Base-by-base conservation (phyloP, 2,113 vertebrate genomes). In the Phycodurus eques region DNA sequence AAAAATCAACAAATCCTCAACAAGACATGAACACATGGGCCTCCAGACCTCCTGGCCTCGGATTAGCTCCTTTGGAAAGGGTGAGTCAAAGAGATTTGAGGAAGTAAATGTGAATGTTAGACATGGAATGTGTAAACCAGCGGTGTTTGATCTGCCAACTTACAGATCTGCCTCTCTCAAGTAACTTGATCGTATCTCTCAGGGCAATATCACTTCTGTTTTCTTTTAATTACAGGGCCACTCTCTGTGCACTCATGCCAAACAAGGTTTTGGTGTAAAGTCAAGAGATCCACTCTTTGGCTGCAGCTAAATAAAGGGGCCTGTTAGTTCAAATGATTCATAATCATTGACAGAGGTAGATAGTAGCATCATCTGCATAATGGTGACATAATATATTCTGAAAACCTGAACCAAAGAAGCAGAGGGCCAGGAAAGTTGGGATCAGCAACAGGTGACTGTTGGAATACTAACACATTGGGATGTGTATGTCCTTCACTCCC, bases 171-270 rank as follows among this genome's bases (percentile, higher is more conserved):
- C 82, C 77, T 72, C 71, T 85, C 84, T 89, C 82, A 74, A 81
- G 88, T 88, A 74, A 57, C 85, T 90, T 90, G 86, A 85, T 77
- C 87, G 86, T 87, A 89, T 90, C 91, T 83, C 88, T 93, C 92
- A 92, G 92, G 91, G 90, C 92, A 93, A 92, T 86, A 83, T 92
- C 80, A 74, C 80, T 85, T 88, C 74, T 92, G 90, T 93, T 93
- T 93, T 92, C 92, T 93, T 93, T 92, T 94, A 90, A 93, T 93
- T 92, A 92, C 75, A 59, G 73, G 71, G 84, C 80, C 81, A 85
- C 90, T 91, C 89, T 90, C 84, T 83, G 72, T 71, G 74, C 88
- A 86, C 91, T 89, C 89, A 85, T 78, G 90, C 81, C 88, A 90
- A 91, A 91, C 90, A 92, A 82, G 87, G 90, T 90, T 89, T 88